Conservation (phyloP, 2,888 invertebrate genomes). For the Aspidapion aeneum region DNA sequence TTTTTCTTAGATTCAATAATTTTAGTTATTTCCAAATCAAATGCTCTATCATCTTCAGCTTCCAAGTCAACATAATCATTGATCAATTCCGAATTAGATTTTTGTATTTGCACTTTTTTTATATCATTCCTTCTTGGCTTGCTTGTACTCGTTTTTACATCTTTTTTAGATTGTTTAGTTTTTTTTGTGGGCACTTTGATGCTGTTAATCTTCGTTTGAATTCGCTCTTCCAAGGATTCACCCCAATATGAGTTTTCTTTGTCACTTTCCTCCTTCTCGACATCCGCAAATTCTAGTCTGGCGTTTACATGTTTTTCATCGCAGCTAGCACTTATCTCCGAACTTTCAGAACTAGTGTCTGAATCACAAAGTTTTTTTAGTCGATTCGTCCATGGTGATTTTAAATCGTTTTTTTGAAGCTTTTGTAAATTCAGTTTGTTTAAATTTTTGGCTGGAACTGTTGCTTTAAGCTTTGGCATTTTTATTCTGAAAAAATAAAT, state of each 20-base stretch:
- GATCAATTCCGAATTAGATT: slow-evolving; percentile 8
- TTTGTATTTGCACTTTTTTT: slow-evolving; percentile 4
- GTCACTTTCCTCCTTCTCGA: slow-evolving; percentile 8
- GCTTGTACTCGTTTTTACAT: not conserved
- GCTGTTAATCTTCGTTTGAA: slow-evolving; percentile 21
- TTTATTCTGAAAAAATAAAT: slow-evolving; percentile 6
- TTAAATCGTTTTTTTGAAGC: slow-evolving; percentile 24
- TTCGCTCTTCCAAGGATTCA: slow-evolving; percentile 25
- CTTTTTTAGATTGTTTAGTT: slow-evolving; percentile 5
- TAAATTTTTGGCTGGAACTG: slow-evolving; percentile 26
- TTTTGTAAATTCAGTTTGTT: slow-evolving; percentile 30
- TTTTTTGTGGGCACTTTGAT: slow-evolving; percentile 8
- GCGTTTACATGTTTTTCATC: slow-evolving; percentile 1
- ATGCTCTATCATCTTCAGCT: slow-evolving; percentile 28
- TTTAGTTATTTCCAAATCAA: slow-evolving; percentile 27
- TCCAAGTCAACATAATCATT: slow-evolving; percentile 17
- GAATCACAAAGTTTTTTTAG: slow-evolving; percentile 38
- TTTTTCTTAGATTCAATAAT: slow-evolving; percentile 19
- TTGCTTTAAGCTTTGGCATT: slow-evolving; percentile 13
- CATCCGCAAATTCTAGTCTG: slow-evolving; percentile 10
- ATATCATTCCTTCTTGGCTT: slow-evolving; percentile 1
- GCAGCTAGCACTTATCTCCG: slow-evolving; percentile 19
- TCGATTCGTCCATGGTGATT: slow-evolving; percentile 33
- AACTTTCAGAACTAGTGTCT: too few relatives aligned
- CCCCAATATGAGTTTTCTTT: slow-evolving; percentile 16